Evolutionary conservation across 2,113 vertebrate genomes (phyloP).

Genomic region (Scalopus aquaticus): DNA sequence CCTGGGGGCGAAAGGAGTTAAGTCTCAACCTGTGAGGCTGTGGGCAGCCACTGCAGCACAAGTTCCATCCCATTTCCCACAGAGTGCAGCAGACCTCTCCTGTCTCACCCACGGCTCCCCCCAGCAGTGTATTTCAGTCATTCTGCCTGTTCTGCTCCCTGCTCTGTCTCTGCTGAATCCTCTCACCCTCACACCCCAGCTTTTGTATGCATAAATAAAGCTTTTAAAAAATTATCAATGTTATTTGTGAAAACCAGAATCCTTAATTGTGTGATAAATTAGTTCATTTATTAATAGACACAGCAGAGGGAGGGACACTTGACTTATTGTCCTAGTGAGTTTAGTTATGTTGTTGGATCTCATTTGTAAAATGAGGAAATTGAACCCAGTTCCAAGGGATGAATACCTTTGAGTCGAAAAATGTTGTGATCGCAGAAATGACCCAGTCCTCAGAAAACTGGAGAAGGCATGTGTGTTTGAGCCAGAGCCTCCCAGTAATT

Average conservation of each 20-base stretch:
- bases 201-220: no score
- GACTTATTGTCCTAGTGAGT: not conserved
- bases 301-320: not conserved
- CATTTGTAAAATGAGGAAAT: not conserved
- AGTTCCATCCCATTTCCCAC: no score
- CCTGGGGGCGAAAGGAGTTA: no score
- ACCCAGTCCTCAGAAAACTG: not conserved
- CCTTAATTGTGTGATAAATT: not conserved
- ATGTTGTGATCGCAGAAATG: not conserved
- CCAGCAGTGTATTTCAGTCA: no score
- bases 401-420: not conserved
- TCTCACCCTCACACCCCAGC: no score
- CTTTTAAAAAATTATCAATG: not conserved
- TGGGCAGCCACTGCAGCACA: no score
- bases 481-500: not conserved
- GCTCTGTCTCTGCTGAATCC: no score
- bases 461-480: rapidly evolving
- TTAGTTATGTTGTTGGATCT: not conserved
- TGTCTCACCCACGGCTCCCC: no score
- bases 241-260: not conserved
- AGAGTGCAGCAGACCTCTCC: no score
- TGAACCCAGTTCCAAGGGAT: not conserved
- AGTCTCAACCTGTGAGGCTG: no score
- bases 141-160: no score
- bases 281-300: not conserved